Conservation (phyloP, 1,140 invertebrate species). For the Vanessa tameamea region DNA sequence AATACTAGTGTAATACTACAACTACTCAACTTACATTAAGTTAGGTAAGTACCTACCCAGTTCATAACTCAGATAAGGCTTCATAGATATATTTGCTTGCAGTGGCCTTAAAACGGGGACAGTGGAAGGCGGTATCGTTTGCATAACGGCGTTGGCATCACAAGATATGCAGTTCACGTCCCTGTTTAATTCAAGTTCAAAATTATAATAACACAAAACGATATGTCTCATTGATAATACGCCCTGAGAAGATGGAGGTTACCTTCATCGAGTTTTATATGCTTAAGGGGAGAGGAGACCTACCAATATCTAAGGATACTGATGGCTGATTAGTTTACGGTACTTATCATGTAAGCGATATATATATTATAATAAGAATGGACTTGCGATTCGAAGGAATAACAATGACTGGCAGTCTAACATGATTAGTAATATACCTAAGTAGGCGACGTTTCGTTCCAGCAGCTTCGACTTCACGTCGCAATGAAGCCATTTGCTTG, state of each 20-base stretch:
- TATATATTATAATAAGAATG: no score
- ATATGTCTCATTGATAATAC: no score
- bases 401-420: no score
- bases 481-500: constrained; percentile 80
- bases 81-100: constrained; percentile 81
- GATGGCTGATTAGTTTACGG: no score
- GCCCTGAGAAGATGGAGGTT: no score
- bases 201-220: neutral
- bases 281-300: no score
- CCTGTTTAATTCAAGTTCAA: constrained; percentile 56
- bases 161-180: constrained; percentile 88
- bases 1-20: neutral
- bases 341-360: no score
- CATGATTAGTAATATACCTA: constrained; percentile 58
- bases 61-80: constrained; percentile 85
- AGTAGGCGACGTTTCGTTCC: constrained; percentile 84
- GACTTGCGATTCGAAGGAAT: no score
- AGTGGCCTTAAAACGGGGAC: constrained; percentile 71
- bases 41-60: constrained; percentile 70
- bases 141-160: constrained; percentile 86
- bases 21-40: neutral
- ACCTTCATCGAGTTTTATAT: no score
- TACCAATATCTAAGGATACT: no score
- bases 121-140: constrained; percentile 79
- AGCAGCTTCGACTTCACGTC: constrained; percentile 85